Conservation (phyloP, 2,797 vertebrate species). For the Diglossa cyanea region DNA sequence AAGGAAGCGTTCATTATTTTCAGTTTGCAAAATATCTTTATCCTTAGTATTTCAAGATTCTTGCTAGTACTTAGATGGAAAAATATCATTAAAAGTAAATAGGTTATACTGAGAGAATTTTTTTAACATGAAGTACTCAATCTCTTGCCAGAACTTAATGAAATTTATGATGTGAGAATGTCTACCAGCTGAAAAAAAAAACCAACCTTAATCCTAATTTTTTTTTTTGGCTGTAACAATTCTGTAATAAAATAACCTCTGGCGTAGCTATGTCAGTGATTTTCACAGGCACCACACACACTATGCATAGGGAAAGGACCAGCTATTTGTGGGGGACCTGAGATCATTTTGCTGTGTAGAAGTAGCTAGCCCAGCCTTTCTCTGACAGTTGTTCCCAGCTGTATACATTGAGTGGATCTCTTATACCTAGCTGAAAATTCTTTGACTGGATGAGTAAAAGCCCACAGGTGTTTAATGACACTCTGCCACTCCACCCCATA, state of each 20-base stretch:
- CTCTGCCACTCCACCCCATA: neutral
- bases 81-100: slow-evolving; percentile 9
- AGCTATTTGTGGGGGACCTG: neutral
- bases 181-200: neutral
- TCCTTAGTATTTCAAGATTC: neutral
- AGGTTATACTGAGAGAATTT: neutral
- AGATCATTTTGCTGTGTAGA: neutral
- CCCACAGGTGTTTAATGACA: neutral
- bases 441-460: neutral
- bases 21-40: neutral
- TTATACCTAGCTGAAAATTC: fast-evolving
- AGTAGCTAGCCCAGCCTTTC: neutral
- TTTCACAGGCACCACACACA: neutral
- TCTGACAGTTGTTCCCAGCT: neutral
- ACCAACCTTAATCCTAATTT: neutral
- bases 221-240: neutral
- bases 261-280: neutral
- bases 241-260: neutral
- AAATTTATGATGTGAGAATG: neutral
- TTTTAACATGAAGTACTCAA: neutral
- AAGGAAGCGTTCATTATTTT: neutral
- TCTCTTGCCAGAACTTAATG: neutral
- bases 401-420: neutral
- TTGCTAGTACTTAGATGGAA: neutral
- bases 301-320: neutral